Evolutionary conservation across 2,797 vertebrate genomes (phyloP).

Genomic region (Acanthurus lineatus): DNA sequence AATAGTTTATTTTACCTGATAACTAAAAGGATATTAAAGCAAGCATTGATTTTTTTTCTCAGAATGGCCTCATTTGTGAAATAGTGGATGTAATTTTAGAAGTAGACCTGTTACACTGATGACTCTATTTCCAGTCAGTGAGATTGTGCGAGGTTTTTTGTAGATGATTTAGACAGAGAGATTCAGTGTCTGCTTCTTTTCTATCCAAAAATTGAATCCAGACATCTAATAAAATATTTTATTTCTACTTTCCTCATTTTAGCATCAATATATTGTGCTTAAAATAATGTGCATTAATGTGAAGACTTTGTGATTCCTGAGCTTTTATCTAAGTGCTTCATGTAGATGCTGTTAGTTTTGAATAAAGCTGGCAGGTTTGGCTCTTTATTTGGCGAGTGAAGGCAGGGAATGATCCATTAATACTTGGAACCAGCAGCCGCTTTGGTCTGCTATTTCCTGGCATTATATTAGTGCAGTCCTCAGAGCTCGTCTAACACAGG

Average conservation of each 20-base stretch:
- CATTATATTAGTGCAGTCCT: slow-evolving; percentile 6
- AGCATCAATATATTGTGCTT: not conserved
- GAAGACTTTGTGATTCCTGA: not conserved
- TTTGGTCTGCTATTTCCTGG: slow-evolving; percentile 25
- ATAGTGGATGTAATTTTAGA: not conserved
- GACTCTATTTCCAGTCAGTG: slow-evolving; percentile 4
- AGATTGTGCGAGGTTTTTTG: not conserved
- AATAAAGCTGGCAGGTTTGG: slow-evolving; percentile 1
- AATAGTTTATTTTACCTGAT: slow-evolving; percentile 12
- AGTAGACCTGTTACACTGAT: slow-evolving; percentile 28
- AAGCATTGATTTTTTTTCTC: slow-evolving; percentile 20
- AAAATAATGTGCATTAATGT: not conserved
- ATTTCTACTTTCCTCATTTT: not conserved
- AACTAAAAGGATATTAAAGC: slow-evolving; percentile 4
- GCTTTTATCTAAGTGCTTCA: not conserved
- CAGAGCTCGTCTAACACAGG: not conserved
- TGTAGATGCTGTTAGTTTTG: not conserved
- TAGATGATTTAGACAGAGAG: too few species aligned
- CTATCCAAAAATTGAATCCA: slow-evolving; percentile 6
- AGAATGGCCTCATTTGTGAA: not conserved
- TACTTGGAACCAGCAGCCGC: slow-evolving; percentile 15
- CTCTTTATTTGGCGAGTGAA: slow-evolving; percentile 7
- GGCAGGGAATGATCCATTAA: slow-evolving; percentile 9
- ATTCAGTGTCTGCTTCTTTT: slow-evolving; percentile 10
- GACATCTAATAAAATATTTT: not conserved